phyloP scores from a whole-genome alignment of 2,888 invertebrate species.

The Sphecodes monilicornis region DNA sequence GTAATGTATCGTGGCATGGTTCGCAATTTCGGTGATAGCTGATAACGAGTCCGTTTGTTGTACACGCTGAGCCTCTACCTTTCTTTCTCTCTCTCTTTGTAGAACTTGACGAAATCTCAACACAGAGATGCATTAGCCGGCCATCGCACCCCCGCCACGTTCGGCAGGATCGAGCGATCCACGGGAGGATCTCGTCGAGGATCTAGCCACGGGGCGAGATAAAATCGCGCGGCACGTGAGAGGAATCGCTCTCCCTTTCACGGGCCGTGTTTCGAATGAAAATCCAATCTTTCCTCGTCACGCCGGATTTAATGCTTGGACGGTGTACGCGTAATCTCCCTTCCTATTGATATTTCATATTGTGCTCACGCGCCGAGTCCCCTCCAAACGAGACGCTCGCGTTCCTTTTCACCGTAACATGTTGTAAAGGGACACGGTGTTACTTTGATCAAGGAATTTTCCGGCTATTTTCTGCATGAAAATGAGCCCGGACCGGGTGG shows the following conservation, averaged over 20 bases:
- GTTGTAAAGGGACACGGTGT: background rate
- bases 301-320: constrained; percentile 56
- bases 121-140: constrained; percentile 50
- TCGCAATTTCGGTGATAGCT: constrained; percentile 46
- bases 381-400: background rate
- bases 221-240: constrained; percentile 68
- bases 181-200: constrained; percentile 47
- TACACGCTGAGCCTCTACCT: background rate
- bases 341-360: constrained; percentile 46
- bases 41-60: constrained; percentile 52
- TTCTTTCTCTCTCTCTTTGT: background rate
- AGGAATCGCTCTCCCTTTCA: constrained; percentile 64
- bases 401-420: constrained; percentile 9
- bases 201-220: constrained; percentile 54
- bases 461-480: constrained; percentile 6
- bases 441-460: constrained; percentile 19
- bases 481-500: background rate
- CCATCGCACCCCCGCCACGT: constrained; percentile 3
- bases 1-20: constrained; percentile 28
- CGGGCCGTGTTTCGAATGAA: constrained; percentile 55
- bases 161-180: constrained; percentile 45
- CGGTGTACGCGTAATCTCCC: constrained; percentile 50
- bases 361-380: constrained; percentile 16
- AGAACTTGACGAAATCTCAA: constrained; percentile 39
- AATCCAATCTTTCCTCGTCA: constrained; percentile 67